Base-by-base conservation (phyloP, 2,888 invertebrate genomes). In the Hofmannophila pseudospretella region DNA sequence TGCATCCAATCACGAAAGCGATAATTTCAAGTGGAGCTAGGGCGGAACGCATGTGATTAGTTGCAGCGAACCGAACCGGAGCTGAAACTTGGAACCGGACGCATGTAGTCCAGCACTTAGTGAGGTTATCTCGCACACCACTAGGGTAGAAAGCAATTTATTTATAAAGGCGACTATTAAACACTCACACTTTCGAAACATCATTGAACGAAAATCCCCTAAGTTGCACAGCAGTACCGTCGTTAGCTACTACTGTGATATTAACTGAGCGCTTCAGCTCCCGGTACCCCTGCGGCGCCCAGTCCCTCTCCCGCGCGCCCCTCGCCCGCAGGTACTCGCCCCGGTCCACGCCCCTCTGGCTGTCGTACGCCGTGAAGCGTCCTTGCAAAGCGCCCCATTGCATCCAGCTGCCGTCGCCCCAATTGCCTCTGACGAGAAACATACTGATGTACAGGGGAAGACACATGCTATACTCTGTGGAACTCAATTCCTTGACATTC, bases 341-440 rank as follows among this genome's bases (percentile, higher is more conserved):
- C 49, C 45, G 54, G 4, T 66, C 64, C 2, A 63, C 45, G 20
- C 64, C 61, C 12, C 81, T 85, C 19, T 74, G 56, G 1, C 65
- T 67, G 32, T 84, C 67, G 39, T 76, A 86, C 0, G 86, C 68
- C 35, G 76, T 79, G 38, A 92, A 60, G 10, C 87, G 85, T 0
- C 93, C 93, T 44, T 89, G 81, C 10, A 91, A 55, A 0, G 85
- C 75, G 3, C 93, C 93, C 73, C 89, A 92, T 57, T 92, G 92
- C 43, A 89, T 77, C 67, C 89, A 91, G 32, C 90, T 89, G 2
- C 72, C 70, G 28, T 77, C 68, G 1, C 71, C 68, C 36, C 72
- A 63, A 47, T 71, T 69, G 28, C 63, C 67, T 44, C 89, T 89
- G 48, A 16, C 16, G 5, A 16, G 3, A 16, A n/a, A n/a, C n/a